phyloP scores from a whole-genome alignment of 2,797 vertebrate genomes.

The Fistularia commersonii region DNA sequence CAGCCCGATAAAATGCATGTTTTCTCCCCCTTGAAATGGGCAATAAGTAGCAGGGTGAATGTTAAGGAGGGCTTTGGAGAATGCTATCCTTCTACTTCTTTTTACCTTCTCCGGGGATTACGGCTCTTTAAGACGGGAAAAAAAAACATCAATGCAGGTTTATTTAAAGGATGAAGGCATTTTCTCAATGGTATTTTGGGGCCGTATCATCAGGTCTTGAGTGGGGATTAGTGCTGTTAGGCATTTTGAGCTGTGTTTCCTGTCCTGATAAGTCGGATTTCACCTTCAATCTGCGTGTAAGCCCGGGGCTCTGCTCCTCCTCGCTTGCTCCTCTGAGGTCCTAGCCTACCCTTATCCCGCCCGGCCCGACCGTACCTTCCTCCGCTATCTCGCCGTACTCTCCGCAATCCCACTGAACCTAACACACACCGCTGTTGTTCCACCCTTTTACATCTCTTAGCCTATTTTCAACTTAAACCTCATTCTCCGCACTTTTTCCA shows the following conservation, averaged over 20 bases:
- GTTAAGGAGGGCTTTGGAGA: constrained; percentile 73
- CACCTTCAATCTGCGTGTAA: constrained; percentile 76
- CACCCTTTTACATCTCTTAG: constrained; percentile 24
- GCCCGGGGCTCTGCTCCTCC: constrained; percentile 71
- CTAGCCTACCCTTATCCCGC: constrained; percentile 60
- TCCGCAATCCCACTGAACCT: constrained; percentile 25
- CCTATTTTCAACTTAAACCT: constrained; percentile 23
- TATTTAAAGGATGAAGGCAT: constrained; percentile 78
- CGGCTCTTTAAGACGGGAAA: constrained; percentile 70
- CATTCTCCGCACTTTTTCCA: constrained; percentile 26
- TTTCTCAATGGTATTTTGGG: constrained; percentile 74
- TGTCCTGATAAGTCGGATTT: constrained; percentile 78
- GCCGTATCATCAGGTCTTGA: constrained; percentile 74
- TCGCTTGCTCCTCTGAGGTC: constrained; percentile 66
- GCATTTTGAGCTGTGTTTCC: constrained; percentile 74
- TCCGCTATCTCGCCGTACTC: constrained; percentile 36
- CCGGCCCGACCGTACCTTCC: constrained; percentile 42
- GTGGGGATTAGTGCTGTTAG: constrained; percentile 75
- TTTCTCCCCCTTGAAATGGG: constrained; percentile 65
- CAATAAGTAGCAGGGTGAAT: constrained; percentile 72
- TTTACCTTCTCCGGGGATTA: constrained; percentile 66
- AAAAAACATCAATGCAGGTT: constrained; percentile 74
- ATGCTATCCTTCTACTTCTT: constrained; percentile 54
- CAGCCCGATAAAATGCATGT: constrained; percentile 55
- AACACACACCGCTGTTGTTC: constrained; percentile 6